Evolutionary conservation across 2,888 invertebrate genomes (phyloP).

Genomic region (Dynastes grantii): DNA sequence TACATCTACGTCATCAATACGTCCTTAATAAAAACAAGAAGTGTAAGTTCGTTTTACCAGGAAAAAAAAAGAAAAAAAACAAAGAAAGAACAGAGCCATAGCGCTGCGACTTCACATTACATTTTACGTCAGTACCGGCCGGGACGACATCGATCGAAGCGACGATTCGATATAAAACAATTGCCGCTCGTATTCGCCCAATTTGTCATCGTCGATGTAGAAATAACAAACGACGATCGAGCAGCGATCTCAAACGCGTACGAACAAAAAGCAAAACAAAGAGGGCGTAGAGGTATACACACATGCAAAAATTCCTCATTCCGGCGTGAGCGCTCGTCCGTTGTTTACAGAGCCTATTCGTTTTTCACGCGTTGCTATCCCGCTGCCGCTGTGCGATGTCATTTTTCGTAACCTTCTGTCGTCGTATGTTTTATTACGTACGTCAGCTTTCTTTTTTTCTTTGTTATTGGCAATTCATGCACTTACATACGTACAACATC

Average conservation of each 20-base stretch:
- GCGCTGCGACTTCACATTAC: no score
- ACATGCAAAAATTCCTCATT: background rate
- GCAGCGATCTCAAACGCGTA: background rate
- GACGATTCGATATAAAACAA: slow-evolving; percentile 18
- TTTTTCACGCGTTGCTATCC: background rate
- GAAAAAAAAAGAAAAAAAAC: no score
- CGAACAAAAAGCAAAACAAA: slow-evolving; percentile 18
- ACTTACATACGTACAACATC: no score
- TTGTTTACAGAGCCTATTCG: background rate
- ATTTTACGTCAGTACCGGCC: background rate
- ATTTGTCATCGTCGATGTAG: slow-evolving; percentile 19
- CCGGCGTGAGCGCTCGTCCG: background rate
- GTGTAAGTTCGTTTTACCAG: no score
- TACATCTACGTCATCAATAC: no score
- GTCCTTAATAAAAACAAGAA: no score
- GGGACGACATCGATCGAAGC: background rate
- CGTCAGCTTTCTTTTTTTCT: background rate
- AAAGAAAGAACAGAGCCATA: no score
- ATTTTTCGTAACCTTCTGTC: background rate
- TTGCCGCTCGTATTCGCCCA: slow-evolving; percentile 1
- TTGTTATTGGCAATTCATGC: background rate
- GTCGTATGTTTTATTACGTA: background rate
- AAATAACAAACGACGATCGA: slow-evolving; percentile 10
- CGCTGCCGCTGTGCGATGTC: background rate
- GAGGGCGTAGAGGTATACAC: background rate